These are phyloP conservation scores for Eurystomus gularis DNA, from an alignment of 2,113 vertebrate genomes.

Conservation along the genomic window DNA sequence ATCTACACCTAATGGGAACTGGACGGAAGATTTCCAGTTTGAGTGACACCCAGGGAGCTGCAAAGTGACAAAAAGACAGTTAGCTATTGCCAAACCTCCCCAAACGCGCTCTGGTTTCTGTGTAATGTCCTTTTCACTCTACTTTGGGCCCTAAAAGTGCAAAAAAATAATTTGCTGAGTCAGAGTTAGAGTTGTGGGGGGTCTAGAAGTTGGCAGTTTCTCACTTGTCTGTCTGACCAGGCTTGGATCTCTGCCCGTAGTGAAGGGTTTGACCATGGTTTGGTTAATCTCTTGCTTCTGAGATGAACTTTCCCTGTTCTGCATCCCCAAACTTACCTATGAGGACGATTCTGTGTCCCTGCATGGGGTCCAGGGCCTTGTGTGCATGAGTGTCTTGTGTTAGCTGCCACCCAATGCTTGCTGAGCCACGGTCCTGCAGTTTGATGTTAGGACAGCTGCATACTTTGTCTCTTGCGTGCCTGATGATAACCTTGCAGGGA, in stretches of 20 bases:
- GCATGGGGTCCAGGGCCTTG: neutral
- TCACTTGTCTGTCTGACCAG: neutral
- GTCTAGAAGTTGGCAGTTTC: neutral
- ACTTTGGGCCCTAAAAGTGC: neutral
- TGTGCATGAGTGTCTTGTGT: too few relatives aligned
- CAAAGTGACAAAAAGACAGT: conserved; percentile 58
- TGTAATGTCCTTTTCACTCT: neutral
- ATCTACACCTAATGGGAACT: conserved; percentile 49
- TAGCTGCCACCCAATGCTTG: neutral
- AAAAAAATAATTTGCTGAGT: neutral
- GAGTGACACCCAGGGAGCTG: conserved; percentile 53
- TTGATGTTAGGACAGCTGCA: neutral
- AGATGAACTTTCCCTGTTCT: neutral
- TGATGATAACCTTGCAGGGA: neutral
- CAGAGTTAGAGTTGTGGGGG: neutral
- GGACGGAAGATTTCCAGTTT: neutral
- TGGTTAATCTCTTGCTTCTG: neutral
- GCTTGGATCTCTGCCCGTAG: neutral
- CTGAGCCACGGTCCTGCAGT: neutral
- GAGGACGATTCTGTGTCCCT: neutral
- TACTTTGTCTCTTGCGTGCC: neutral
- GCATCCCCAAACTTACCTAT: neutral
- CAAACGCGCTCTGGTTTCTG: neutral
- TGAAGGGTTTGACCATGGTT: rapidly evolving
- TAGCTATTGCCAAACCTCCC: neutral